These are phyloP conservation scores for Cuculus canorus DNA, from an alignment of 2,797 vertebrate species.

Conservation along the genomic window DNA sequence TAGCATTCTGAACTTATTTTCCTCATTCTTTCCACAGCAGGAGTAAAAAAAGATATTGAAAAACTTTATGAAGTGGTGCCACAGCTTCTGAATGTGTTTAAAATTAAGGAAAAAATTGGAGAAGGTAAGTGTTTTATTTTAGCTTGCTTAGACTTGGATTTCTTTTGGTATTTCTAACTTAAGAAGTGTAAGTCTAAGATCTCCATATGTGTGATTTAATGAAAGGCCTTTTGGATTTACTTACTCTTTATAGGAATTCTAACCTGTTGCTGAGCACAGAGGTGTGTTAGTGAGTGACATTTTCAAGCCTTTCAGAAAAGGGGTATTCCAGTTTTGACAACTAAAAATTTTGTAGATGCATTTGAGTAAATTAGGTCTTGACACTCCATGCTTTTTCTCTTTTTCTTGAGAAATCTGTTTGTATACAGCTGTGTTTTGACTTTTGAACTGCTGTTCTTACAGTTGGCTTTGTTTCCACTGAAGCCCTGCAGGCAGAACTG, in stretches of 20 bases:
- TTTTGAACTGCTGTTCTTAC: not conserved
- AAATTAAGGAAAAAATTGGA: constrained; percentile 92
- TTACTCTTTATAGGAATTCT: not conserved
- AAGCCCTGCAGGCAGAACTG: not conserved
- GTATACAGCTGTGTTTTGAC: not conserved
- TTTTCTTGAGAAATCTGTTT: not conserved
- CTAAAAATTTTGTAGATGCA: not conserved
- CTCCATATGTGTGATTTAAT: not conserved
- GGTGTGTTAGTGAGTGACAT: not conserved
- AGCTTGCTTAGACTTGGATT: not conserved
- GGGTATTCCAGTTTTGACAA: not conserved
- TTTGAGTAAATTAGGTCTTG: not conserved
- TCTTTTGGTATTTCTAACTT: not conserved
- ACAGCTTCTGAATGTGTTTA: constrained; percentile 88
- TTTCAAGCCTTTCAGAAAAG: not conserved
- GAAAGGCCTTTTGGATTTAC: not conserved
- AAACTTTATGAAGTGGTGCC: constrained; percentile 91
- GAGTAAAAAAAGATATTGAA: constrained; percentile 88
- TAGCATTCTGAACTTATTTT: not conserved
- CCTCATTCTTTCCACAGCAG: constrained; percentile 67
- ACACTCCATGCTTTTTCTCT: not conserved
- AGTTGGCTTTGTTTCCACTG: not conserved
- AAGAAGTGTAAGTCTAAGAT: not conserved
- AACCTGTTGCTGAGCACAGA: not conserved
- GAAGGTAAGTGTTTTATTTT: constrained; percentile 84